A percentile compares a stretch with the other conserved stretches of the same genome.
Evolutionary conservation across 2,888 invertebrate species (phyloP).

Genomic region (Chloromyia formosa): DNA sequence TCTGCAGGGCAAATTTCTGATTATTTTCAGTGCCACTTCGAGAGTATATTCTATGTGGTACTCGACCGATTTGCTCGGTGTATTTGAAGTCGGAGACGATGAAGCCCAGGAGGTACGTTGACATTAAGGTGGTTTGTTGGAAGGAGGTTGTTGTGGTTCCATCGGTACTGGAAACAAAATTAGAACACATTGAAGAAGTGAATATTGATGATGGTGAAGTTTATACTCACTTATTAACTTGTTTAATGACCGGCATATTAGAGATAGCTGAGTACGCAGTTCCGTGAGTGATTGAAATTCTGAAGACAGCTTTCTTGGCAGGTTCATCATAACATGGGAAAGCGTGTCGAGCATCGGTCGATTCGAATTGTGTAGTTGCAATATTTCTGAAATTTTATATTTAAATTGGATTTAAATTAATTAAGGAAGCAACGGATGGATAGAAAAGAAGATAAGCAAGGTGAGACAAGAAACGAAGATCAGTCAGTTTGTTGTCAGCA

Average conservation of each 20-base stretch:
- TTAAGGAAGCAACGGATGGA: neutral
- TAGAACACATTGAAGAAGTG: neutral
- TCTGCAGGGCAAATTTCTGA: slow-evolving; percentile 43
- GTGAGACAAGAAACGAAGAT: too few species aligned
- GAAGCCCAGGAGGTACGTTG: slow-evolving; percentile 85
- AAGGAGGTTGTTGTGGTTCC: slow-evolving; percentile 62
- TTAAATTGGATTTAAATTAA: too few species aligned
- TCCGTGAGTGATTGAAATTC: slow-evolving; percentile 57
- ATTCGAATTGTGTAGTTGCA: slow-evolving; percentile 75
- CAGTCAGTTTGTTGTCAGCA: too few species aligned
- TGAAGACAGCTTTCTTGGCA: slow-evolving; percentile 74
- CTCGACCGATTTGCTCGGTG: slow-evolving; percentile 60
- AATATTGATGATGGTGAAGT: too few species aligned
- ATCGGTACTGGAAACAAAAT: slow-evolving; percentile 55
- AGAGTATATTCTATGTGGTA: slow-evolving; percentile 60
- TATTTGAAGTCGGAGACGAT: slow-evolving; percentile 72
- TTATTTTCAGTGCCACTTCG: slow-evolving; percentile 50
- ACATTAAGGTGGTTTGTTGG: slow-evolving; percentile 71
- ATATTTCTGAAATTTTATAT: slow-evolving; percentile 58
- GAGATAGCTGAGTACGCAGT: slow-evolving; percentile 57
- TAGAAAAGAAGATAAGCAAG: too few species aligned
- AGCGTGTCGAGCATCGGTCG: slow-evolving; percentile 72
- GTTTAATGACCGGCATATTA: slow-evolving; percentile 65
- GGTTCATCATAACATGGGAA: slow-evolving; percentile 79
- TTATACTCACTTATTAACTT: slow-evolving; percentile 40